Base-by-base conservation (phyloP, 2,797 vertebrate species). In the Falco cherrug region DNA sequence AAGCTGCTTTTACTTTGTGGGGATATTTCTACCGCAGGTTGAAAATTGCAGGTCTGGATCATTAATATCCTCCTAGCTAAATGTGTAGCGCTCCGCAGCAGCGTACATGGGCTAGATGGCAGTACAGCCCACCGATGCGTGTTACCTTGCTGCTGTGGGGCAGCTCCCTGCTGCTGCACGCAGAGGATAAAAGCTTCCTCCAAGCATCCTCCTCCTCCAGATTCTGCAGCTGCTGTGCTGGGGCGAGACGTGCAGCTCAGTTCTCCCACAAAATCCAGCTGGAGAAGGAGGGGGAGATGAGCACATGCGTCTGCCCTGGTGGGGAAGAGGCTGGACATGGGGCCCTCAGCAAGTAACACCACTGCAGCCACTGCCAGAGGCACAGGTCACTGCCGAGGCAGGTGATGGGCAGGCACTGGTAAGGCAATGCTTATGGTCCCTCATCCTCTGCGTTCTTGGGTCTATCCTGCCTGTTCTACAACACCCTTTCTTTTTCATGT, bases 221-320 rank as follows among this genome's bases (percentile, higher is more conserved):
- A 16, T 50, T 64, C 75, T 68, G 63, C 51, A 29, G 37, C n/a
- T 51, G 59, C 29, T 43, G 5, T 75, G 57, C 61, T 65, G 47
- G 59, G 31, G 22, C 1, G 5, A 74, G 83, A 41, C 41, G 20
- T 4, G 5, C 12, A 24, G 53, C 63, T 60, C 19, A 3, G 19
- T 65, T 31, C 63, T 89, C 47, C 20, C 33, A 15, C 48, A 43
- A 47, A 70, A 75, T 33, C n/a, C 10, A 24, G 0, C 43, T 59
- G 70, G 43, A 79, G 39, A 61, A 56, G 43, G 75, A 77, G 16
- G 3, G 25, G 26, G 11, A 79, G 21, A 35, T 33, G 24, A 35
- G 9, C 12, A 6, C 9, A 2, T 13, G 9, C 0, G 0, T 22
- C 20, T 41, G 12, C 24, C n/a, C 67, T 69, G 24, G 5, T 4